phyloP scores from a whole-genome alignment of 2,797 vertebrate genomes.

The Molothrus aeneus region DNA sequence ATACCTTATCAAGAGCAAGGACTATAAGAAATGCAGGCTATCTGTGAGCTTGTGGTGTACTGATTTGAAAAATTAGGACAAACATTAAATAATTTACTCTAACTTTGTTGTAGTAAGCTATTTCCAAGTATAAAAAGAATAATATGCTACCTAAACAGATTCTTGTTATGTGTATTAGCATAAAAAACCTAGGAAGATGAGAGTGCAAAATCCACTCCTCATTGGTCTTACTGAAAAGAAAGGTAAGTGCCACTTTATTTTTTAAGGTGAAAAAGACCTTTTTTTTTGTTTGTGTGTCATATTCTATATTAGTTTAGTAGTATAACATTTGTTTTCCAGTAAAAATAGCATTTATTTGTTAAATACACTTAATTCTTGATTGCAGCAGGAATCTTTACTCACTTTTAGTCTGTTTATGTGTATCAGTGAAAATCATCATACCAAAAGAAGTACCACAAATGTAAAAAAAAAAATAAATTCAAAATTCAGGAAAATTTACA shows the following conservation, averaged over 20 bases:
- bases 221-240: constrained; percentile 59
- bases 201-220: constrained; percentile 70
- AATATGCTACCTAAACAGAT: not conserved
- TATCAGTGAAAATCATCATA: not conserved
- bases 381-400: not conserved
- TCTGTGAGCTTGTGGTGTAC: not conserved
- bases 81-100: not conserved
- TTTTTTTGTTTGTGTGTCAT: not conserved
- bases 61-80: not conserved
- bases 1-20: not conserved
- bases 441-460: not conserved
- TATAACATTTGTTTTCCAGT: not conserved
- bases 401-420: not conserved
- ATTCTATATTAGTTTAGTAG: not conserved
- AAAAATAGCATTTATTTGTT: not conserved
- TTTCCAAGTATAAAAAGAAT: not conserved
- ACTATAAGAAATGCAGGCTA: not conserved
- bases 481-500: not conserved
- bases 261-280: not conserved
- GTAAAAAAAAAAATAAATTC: not conserved
- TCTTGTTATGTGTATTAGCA: constrained; percentile 26
- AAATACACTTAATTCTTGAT: not conserved
- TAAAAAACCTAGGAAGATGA: constrained; percentile 69
- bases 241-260: constrained; percentile 47
- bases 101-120: not conserved